Conservation (phyloP, 2,888 invertebrate genomes). For the Rotaria macrura region DNA sequence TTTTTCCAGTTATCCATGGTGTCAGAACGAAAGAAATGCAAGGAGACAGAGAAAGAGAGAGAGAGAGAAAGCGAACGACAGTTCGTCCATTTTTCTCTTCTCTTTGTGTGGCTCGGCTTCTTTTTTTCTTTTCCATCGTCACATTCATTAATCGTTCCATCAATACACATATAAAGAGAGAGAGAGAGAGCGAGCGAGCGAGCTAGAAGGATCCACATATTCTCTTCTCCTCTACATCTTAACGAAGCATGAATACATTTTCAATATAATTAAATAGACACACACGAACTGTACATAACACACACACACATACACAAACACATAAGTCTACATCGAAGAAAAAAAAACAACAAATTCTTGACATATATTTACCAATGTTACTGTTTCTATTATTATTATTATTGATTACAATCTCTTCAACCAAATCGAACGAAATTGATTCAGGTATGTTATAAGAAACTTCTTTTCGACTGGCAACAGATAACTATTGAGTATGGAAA, state of each 20-base stretch:
- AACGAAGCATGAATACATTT: constrained; percentile 3
- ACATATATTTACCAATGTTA: background rate
- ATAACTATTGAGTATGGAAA: background rate
- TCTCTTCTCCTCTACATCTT: background rate
- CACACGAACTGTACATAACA: background rate
- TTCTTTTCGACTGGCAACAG: background rate
- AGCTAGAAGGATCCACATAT: background rate
- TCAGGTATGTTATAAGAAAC: background rate
- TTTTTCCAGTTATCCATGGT: background rate
- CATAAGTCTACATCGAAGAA: background rate
- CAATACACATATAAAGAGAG: background rate
- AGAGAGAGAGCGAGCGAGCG: too few species aligned
- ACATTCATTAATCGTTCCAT: background rate
- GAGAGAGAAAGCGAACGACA: background rate
- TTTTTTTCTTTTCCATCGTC: background rate
- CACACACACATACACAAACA: too few species aligned
- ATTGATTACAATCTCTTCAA: background rate
- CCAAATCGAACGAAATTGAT: background rate
- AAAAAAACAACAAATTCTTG: background rate
- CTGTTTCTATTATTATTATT: background rate
- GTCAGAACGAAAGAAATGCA: background rate
- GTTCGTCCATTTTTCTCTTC: background rate
- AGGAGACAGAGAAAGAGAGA: too few species aligned
- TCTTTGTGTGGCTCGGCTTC: background rate
- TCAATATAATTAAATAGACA: background rate